Evolutionary conservation across 2,797 vertebrate genomes (phyloP), one percentile per base, ranked within the genome.

Genomic region (Molossus molossus): DNA sequence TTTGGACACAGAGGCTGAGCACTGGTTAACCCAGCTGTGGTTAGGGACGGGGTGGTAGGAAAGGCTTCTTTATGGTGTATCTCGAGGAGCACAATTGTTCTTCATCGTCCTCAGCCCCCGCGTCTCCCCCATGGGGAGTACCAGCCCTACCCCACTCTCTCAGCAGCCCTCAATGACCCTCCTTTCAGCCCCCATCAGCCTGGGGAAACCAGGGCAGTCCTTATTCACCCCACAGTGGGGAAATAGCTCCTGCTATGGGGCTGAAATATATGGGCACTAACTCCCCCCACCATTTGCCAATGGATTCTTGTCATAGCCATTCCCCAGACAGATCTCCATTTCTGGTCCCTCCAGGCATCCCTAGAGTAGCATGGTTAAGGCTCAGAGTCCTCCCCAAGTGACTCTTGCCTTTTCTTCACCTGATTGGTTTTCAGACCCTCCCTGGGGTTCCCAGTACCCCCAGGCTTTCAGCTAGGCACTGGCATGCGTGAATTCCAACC

Each of bases 41-140:
- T 15, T 21, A 3, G 12, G 4, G 20, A 6, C 20, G 4, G 21
- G n/a, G 25, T 0, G 0, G 12, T 3, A 73, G 6, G 17, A 40
- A 29, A 73, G 53, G 67, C 4, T 45, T 69, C 75, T 76, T 21
- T 37, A 4, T 69, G 79, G 29, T 40, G 50, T 73, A 37, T 64
- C 29, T 21, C 23, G 25, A 48, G 45, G 14, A 14, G 6, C 58
- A 65, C 15, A 72, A 40, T 20, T 37, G 18, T 23, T 64, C 53
- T 14, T 55, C 62, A 25, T 23, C 45, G 55, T 76, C 62, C 17
- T 21, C 27, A 65, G 40, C 27, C 21, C 29, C 12, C 25, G 17
- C 15, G 27, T 53, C 62, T 70, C 25, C 4, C n/a, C 45, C 1
- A 10, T 27, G 64, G 40, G 23, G 23, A 77, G 40, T 15, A 5